Base-by-base conservation (phyloP, 2,113 vertebrate species). In the Colossoma macropomum region DNA sequence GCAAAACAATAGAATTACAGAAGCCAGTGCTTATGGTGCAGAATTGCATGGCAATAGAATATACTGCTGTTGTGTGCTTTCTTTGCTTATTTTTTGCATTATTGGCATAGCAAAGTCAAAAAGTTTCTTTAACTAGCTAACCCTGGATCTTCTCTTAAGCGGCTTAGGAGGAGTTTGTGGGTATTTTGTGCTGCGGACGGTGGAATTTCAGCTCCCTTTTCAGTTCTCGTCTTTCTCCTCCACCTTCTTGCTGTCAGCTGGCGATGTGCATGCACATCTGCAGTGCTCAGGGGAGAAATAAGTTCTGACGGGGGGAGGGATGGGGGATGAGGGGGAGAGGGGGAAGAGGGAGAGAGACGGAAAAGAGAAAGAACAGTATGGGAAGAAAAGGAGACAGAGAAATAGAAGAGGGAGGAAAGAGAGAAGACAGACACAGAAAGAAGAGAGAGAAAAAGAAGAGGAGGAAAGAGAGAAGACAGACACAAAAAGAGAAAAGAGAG, bases 211-310 rank as follows among this genome's bases (percentile, higher is more conserved):
- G 70, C 79, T 56, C 45, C 48, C 5, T 68, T 50, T n/a, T 38
- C 50, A 71, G 66, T 75, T 70, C 70, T 75, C 32, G 45, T 74
- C 38, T 32, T 41, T 50, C 69, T 77, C 71, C 32, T 76, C 74
- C 91, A 86, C 86, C 72, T 85, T 62, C 60, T 45, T 38, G 17
- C 76, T 89, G 90, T 89, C 88, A 91, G 84, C 75, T 89, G 86
- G 87, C 83, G 80, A 80, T 81, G 78, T 86, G 79, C 54, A 87
- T 83, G 81, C 78, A 83, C 86, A 85, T 86, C 87, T 91, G 87
- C 83, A 79, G 88, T 69, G 75, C 63, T 82, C 77, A 76, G 74
- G 82, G 66, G 71, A 70, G 63, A 12, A 79, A 81, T 32, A 74
- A 68, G 74, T 45, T 65, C 73, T 73, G 81, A 80, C 32, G 77